phyloP scores from a whole-genome alignment of 2,113 vertebrate species.

The Nerophis lumbriciformis region DNA sequence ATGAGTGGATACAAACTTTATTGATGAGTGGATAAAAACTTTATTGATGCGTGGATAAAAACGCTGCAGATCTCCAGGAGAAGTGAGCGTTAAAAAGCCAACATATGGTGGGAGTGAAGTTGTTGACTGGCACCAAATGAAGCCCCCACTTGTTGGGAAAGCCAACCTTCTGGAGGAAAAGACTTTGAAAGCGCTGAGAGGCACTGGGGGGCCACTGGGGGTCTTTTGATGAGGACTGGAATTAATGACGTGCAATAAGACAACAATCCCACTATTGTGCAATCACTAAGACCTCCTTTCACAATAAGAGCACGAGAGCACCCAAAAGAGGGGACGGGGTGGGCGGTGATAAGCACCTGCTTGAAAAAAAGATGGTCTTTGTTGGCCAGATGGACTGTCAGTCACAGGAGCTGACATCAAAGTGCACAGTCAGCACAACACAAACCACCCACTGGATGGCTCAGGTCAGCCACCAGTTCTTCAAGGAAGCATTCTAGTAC shows the following conservation, averaged over 20 bases:
- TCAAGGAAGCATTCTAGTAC: too few species aligned
- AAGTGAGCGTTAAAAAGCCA: background rate
- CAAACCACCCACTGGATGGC: too few species aligned
- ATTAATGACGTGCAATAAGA: constrained; percentile 99
- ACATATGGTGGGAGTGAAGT: background rate
- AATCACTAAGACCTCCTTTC: constrained; percentile 85
- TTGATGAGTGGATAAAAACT: too few species aligned
- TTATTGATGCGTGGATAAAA: too few species aligned
- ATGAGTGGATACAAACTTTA: too few species aligned
- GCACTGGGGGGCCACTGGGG: background rate
- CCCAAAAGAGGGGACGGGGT: constrained; percentile 2
- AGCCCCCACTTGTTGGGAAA: background rate
- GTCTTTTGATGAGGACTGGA: constrained; percentile 82
- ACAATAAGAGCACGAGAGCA: constrained; percentile 65
- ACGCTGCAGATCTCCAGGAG: too few species aligned
- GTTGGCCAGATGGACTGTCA: too few species aligned
- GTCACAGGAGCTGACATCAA: too few species aligned
- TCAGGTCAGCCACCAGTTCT: too few species aligned
- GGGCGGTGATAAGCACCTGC: background rate
- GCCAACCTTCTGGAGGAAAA: constrained; percentile 1
- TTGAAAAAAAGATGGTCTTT: too few species aligned
- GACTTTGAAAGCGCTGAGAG: background rate
- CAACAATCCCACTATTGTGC: constrained; percentile 82
- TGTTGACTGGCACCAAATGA: background rate
- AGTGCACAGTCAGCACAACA: too few species aligned